Base-by-base conservation (phyloP, 2,113 vertebrate species). In the Nymphicus hollandicus region DNA sequence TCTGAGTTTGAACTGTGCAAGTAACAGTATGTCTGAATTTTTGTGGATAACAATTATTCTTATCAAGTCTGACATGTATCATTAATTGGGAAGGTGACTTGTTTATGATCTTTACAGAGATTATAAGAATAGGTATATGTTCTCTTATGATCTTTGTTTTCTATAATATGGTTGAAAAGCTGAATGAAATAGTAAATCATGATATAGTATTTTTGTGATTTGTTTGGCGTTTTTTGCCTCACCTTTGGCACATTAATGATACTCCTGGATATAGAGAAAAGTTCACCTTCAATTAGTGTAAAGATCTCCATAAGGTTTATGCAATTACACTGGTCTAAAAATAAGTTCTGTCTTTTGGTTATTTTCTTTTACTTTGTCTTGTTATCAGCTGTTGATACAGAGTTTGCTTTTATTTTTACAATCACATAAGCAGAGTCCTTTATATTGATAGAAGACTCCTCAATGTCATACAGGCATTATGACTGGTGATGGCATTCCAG, bases 391-490 rank as follows among this genome's bases (percentile, higher is more conserved):
- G 3, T 77, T 88, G 52, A 52, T 79, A n/a, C 3, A 27, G 22
- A 60, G 9, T 56, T 35, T 76, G 56, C 28, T 60, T 50, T 63
- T 77, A 65, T 55, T 52, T 35, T 93, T 46, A 35, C 8, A 43
- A 16, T 68, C 22, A 50, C 27, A 74, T 22, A 66, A 49, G 11
- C 33, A 47, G 23, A 60, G 28, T 78, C 10, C 17, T 78, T 8
- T 49, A 1, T 44, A 23, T 17, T 10, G 10, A 56, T 14, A 64
- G 56, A 84, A 61, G 9, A 13, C 10, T 47, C 17, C 19, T 46
- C 7, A 37, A 0, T 49, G 43, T 69, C 47, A 39, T 29, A 6
- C 1, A n/a, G 18, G 9, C 37, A 27, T 55, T 1, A 0, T 50
- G 61, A 16, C 13, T 69, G 49, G 6, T 2, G 0, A 24, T 41